Percentiles rank a stretch among this genome's conserved stretches.
These are phyloP conservation scores for Microtus richardsoni DNA, from an alignment of 2,113 vertebrate species.

Conservation along the genomic window DNA sequence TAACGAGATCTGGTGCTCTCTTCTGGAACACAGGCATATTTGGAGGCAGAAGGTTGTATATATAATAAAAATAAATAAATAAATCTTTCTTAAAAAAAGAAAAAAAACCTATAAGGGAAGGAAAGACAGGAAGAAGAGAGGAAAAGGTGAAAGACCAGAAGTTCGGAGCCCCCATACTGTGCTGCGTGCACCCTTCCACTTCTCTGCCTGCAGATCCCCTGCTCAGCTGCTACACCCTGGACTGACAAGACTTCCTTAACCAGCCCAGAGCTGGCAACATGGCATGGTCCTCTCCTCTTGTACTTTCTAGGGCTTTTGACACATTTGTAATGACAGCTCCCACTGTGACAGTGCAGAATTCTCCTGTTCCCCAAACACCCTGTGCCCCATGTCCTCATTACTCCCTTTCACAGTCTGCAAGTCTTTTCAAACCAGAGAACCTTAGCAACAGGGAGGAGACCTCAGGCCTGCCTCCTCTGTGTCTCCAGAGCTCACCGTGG, in stretches of 20 bases:
- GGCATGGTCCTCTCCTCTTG: too few relatives aligned
- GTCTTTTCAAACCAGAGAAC: not conserved
- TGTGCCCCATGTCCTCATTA: not conserved
- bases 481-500: not conserved
- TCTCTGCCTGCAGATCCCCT: too few relatives aligned
- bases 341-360: not conserved
- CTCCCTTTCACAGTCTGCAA: not conserved
- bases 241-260: not conserved
- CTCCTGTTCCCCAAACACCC: not conserved
- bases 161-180: not conserved
- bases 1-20: too few relatives aligned
- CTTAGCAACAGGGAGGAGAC: not conserved
- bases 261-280: not conserved
- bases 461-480: not conserved
- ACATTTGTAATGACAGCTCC: not conserved
- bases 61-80: too few relatives aligned
- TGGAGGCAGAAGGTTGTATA: too few relatives aligned
- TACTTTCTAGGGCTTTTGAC: too few relatives aligned
- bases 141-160: not conserved
- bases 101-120: not conserved
- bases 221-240: not conserved
- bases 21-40: too few relatives aligned
- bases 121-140: too few relatives aligned
- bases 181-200: not conserved
- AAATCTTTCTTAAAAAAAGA: too few relatives aligned